These are phyloP conservation scores for Phoxinus dragarum DNA, from an alignment of 2,797 vertebrate genomes.

Conservation along the genomic window DNA sequence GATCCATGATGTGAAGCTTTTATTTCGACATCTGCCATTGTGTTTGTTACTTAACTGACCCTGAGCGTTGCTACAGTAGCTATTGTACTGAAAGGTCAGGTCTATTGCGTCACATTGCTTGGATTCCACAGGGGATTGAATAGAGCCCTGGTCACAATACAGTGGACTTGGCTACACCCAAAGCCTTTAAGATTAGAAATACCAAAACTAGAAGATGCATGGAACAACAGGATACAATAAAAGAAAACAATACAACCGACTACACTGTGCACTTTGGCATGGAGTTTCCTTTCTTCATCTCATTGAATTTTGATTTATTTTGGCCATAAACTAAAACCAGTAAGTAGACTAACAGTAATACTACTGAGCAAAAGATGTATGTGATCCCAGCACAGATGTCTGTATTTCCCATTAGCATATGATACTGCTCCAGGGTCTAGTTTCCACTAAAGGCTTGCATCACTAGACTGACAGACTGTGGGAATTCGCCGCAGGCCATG, in stretches of 20 bases:
- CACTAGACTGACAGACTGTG: conserved; percentile 22
- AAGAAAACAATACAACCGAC: neutral
- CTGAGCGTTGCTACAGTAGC: conserved; percentile 39
- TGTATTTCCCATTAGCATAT: conserved; percentile 41
- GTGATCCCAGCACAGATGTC: conserved; percentile 6
- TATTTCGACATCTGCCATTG: neutral
- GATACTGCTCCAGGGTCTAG: conserved; percentile 11
- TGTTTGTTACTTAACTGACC: conserved; percentile 35
- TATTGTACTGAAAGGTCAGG: conserved; percentile 45
- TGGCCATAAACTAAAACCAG: neutral
- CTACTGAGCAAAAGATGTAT: conserved; percentile 1
- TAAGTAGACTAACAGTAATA: neutral
- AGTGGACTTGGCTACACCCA: conserved; percentile 15
- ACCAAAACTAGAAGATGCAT: neutral
- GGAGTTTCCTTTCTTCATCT: neutral
- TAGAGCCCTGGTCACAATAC: conserved; percentile 15
- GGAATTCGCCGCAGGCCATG: conserved; percentile 19
- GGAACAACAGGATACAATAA: neutral
- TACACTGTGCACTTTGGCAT: neutral
- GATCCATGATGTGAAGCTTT: conserved; percentile 1
- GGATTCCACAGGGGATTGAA: conserved; percentile 54
- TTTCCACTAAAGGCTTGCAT: conserved; percentile 34
- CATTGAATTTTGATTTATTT: conserved; percentile 19
- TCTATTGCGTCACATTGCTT: conserved; percentile 36
- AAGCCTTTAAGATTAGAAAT: conserved; percentile 27